Base-by-base conservation (phyloP, 2,888 invertebrate species). In the Myopa testacea region DNA sequence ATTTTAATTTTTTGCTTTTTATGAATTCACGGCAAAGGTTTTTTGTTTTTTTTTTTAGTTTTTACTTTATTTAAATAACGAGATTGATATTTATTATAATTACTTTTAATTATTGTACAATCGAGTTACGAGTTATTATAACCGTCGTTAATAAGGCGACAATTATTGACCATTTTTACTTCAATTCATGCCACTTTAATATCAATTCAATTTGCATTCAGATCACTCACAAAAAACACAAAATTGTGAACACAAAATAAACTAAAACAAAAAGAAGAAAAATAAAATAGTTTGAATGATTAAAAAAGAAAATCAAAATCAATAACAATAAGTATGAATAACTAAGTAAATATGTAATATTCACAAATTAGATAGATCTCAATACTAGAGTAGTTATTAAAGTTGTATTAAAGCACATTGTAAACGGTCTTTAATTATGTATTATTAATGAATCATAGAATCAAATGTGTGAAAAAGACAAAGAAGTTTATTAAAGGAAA, bases 141-240 rank as follows among this genome's bases (percentile, higher is more conserved):
- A 88, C 87, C 85, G 82, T 82, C 83, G 82, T 82, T 84, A 87
- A 88, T 88, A 87, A 88, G 87, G 84, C 84, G 83, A 81, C 86
- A 86, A 88, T 88, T 86, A 86, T 83, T 82, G 81, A 74, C 78
- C 76, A 81, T 83, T 83, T 78, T 82, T 81, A 81, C 80, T 78
- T 81, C 81, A 80, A 80, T 81, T 81, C 80, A 58, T 68, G 55
- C 38, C 75, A 75, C 63, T 74, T 65, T 50, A 37, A 16, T 55
- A 74, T 79, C 75, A 78, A 73, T 76, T 79, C 78, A 78, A 73
- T 75, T 77, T 45, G 52, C 60, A 55, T 40, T 60, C 60, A 37
- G 50, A 26, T 26, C 26, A 45, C 10, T 10, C 45, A 8, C 55
- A 14, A 52, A 70, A 68, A 26, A 68, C 45, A 68, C n/a, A 26